A percentile compares a stretch with the other conserved stretches of the same genome.
Conservation (phyloP, 2,888 invertebrate genomes). For the Cryptus viduatorius region DNA sequence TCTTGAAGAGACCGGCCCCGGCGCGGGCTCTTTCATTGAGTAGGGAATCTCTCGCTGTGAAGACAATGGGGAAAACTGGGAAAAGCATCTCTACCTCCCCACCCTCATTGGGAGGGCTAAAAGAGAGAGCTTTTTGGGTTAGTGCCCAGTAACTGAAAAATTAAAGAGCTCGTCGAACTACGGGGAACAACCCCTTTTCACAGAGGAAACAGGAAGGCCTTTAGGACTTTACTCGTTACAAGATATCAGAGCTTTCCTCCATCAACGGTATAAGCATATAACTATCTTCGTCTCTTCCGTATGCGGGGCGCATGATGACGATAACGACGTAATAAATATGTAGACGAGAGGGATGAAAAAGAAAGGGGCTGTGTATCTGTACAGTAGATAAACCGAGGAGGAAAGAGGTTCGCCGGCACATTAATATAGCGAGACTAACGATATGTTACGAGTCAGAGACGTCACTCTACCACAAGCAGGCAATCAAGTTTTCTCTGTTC, state of each 20-base stretch:
- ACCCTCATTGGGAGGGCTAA: neutral
- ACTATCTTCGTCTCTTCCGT: slow-evolving; percentile 21
- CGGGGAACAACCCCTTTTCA: slow-evolving; percentile 6
- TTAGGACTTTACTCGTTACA: slow-evolving; percentile 29
- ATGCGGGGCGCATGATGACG: slow-evolving; percentile 45
- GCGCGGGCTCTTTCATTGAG: neutral
- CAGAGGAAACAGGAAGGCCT: slow-evolving; percentile 2
- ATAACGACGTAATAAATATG: slow-evolving; percentile 68
- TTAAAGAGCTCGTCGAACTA: slow-evolving; percentile 38
- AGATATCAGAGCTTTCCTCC: neutral
- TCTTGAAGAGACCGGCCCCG: neutral
- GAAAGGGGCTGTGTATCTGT: slow-evolving; percentile 3
- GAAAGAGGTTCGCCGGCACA: slow-evolving; percentile 12
- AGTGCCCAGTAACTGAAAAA: slow-evolving; percentile 28
- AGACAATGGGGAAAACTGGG: slow-evolving; percentile 38
- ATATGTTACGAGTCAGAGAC: slow-evolving; percentile 55
- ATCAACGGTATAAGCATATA: neutral
- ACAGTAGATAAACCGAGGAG: slow-evolving; percentile 16
- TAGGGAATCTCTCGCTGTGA: neutral
- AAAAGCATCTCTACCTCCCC: neutral
- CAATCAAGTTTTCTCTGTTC: slow-evolving; percentile 21
- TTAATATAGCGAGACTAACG: slow-evolving; percentile 60
- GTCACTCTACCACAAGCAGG: slow-evolving; percentile 9
- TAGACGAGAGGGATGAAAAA: slow-evolving; percentile 47
- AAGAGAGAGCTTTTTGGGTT: slow-evolving; percentile 15